Percentiles rank a stretch among this genome's conserved stretches.
phyloP scores from a whole-genome alignment of 2,888 invertebrate genomes.

The Nymphalis polychloros region DNA sequence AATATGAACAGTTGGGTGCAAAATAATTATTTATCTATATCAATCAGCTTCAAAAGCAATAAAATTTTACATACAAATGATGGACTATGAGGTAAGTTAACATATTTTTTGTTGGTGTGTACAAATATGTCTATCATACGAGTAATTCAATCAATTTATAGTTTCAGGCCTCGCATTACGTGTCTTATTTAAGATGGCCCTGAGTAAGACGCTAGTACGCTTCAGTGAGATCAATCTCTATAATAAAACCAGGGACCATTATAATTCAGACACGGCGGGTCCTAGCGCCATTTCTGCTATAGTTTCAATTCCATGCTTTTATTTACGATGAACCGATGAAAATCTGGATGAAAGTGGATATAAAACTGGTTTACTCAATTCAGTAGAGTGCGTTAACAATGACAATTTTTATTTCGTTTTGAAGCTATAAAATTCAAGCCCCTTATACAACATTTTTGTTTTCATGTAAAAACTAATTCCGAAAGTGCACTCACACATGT shows the following conservation, averaged over 20 bases:
- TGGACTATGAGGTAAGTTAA: too few species aligned
- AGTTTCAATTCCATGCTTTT: not conserved
- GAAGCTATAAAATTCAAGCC: slow-evolving; percentile 3
- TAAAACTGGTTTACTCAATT: slow-evolving; percentile 5
- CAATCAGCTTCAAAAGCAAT: too few species aligned
- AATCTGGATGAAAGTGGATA: slow-evolving; percentile 12
- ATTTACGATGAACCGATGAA: slow-evolving; percentile 11
- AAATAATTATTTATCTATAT: too few species aligned
- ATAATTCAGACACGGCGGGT: not conserved
- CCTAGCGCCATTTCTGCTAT: not conserved
- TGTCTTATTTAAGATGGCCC: too few species aligned
- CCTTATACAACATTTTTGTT: not conserved
- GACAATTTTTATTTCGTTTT: slow-evolving; percentile 12
- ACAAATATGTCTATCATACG: too few species aligned
- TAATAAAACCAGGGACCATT: not conserved
- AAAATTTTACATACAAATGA: too few species aligned
- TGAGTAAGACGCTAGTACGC: too few species aligned
- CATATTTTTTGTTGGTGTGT: too few species aligned
- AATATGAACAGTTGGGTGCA: too few species aligned
- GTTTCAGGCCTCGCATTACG: too few species aligned
- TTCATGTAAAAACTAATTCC: not conserved
- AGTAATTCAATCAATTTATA: too few species aligned
- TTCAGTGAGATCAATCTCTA: too few species aligned
- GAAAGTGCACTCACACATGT: not conserved
- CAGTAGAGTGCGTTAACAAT: slow-evolving; percentile 8